Conservation (phyloP, 2,113 vertebrate genomes). For the Pungitius pungitius region DNA sequence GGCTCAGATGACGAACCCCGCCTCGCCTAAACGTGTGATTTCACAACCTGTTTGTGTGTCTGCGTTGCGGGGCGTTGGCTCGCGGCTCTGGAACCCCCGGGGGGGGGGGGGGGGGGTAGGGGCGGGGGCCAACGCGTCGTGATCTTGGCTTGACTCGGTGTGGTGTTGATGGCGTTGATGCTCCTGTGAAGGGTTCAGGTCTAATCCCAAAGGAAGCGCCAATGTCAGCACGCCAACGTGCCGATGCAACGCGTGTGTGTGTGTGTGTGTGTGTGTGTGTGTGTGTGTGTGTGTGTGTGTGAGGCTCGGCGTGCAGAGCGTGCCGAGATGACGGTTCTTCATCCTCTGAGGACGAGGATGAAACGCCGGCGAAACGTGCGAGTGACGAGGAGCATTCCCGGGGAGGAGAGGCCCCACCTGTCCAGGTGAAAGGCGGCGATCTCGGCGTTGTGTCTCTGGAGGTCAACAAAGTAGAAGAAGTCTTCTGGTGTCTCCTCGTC, state of each 20-base stretch:
- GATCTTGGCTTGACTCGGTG: constrained; percentile 23
- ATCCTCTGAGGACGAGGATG: not conserved
- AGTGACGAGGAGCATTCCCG: not conserved
- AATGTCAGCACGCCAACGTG: not conserved
- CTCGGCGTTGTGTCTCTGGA: constrained; percentile 97
- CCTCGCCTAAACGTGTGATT: constrained; percentile 46
- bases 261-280: too few species aligned
- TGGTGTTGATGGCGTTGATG: not conserved
- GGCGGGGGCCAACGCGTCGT: constrained; percentile 48
- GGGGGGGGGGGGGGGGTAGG: too few species aligned
- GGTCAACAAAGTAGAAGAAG: constrained; percentile 95
- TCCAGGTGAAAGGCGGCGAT: constrained; percentile 97
- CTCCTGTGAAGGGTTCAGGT: not conserved
- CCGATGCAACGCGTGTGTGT: not conserved
- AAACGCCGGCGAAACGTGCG: not conserved
- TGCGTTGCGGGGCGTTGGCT: constrained; percentile 38
- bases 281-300: too few species aligned
- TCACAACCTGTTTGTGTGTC: constrained; percentile 18
- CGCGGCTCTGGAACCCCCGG: too few species aligned
- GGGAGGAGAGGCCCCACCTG: constrained; percentile 80
- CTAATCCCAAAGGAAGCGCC: not conserved
- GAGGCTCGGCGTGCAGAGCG: too few species aligned
- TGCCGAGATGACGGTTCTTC: not conserved
- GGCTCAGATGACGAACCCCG: constrained; percentile 60
- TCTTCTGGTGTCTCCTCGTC: constrained; percentile 91